Conservation (phyloP, 2,888 invertebrate species). For the Campoplex capitator region DNA sequence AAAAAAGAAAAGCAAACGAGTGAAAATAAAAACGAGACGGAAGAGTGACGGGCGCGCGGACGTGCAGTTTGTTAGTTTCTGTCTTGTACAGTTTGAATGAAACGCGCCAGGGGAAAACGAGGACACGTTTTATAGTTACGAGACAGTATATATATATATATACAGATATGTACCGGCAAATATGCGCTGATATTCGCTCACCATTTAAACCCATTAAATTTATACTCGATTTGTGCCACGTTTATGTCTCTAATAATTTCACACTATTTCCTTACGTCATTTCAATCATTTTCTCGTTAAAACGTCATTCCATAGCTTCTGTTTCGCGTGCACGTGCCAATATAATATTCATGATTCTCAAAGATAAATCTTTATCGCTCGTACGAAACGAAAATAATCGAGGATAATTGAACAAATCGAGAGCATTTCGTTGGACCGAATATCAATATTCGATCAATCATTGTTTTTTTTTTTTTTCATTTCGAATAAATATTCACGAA, state of each 20-base stretch:
- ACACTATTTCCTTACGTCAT: constrained; percentile 35
- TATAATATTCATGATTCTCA: constrained; percentile 7
- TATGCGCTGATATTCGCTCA: constrained; percentile 44
- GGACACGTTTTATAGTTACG: constrained; percentile 56
- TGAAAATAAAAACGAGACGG: constrained; percentile 51
- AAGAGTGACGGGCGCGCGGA: constrained; percentile 67
- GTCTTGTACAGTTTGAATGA: constrained; percentile 63
- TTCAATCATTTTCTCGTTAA: constrained; percentile 33
- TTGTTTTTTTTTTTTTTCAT: neutral
- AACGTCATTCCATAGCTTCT: constrained; percentile 20
- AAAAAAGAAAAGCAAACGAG: neutral
- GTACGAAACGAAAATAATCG: neutral
- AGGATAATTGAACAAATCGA: neutral
- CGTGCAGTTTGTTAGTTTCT: constrained; percentile 72
- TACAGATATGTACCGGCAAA: neutral
- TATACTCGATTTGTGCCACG: constrained; percentile 43
- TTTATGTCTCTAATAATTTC: constrained; percentile 24
- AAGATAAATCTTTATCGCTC: neutral
- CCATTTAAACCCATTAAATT: constrained; percentile 37
- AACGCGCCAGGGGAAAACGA: constrained; percentile 46
- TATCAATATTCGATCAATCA: neutral
- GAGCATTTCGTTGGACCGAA: neutral
- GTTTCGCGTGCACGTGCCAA: neutral
- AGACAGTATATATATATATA: neutral
- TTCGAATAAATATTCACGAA: neutral